Base-by-base conservation (phyloP, 2,888 invertebrate species). In the Pyrochroa serraticornis region DNA sequence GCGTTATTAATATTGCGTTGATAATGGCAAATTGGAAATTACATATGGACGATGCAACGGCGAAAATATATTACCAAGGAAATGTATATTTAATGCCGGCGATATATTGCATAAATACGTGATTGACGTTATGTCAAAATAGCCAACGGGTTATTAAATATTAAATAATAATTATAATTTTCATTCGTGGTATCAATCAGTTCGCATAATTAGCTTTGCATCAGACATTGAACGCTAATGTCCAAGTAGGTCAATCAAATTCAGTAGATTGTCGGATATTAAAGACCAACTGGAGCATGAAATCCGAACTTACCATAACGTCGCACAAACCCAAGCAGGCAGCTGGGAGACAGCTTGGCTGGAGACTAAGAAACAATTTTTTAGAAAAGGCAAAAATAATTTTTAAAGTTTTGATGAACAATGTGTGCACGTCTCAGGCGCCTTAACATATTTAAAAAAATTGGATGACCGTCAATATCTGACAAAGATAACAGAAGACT, bases 91-190 rank as follows among this genome's bases (percentile, higher is more conserved):
- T 68, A 70, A 70, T 65, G 61, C 58, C 60, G 53, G 50, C 46
- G 22, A 49, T 46, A 59, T 54, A 50, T 50, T 58, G 66, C 63
- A 67, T 65, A 65, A 65, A 67, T 65, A 60, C 59, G 57, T 72
- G 72, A 74, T 71, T 70, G 72, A 72, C 69, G 63, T 68, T 63
- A 68, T 66, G 71, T 70, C 70, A 70, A 67, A 66, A 65, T 68
- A 60, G 71, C 63, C 72, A 55, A 46, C 46, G 55, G 64, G 56
- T 70, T 71, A 74, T 72, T 72, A 72, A 74, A 74, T 71, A 74
- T 72, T 71, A 70, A 71, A 74, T 72, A 72, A 72, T 71, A 72
- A 72, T 74, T 72, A 72, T 71, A 71, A 74, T 72, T 72, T 72
- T 72, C 71, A 68, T 72, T 68, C 63, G 64, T 68, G 63, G 65